Base-by-base conservation (phyloP, 1,140 invertebrate genomes). In the Spodoptera frugiperda region DNA sequence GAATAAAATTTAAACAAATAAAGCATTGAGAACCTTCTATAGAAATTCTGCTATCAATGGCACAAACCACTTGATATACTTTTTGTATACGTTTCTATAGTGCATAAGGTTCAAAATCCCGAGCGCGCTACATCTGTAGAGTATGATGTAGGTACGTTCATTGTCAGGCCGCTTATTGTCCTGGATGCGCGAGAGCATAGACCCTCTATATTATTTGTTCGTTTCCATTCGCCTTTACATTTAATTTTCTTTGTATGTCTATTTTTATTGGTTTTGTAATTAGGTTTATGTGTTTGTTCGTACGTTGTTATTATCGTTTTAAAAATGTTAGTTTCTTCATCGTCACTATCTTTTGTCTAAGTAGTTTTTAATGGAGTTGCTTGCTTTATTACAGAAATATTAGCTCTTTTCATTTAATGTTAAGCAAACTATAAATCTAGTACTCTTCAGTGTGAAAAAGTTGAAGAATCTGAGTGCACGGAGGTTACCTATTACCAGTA, bases 401-500 rank as follows among this genome's bases (percentile, higher is more conserved):
- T 17, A n/a, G 48, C 61, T 65, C 17, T 21, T 51, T 39, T 46
- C 17, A 71, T 57, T 54, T 57, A 44, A 8, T 12, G 11, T 9
- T 9, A 39, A 8, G 11, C 12, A 12, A 25, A 44, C 51, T n/a
- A 55, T 71, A 46, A 71, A 71, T 71, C 68, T 71, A n/a, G 57
- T 39, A 0, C 17, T 55, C 51, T 44, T 44, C 44, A 59, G 10
- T 44, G 4, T 61, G 55, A 73, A 73, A 73, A 73, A 49, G 39
- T 73, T 49, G 44, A 73, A 73, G 71, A 73, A 59, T 59, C 59
- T 39, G 17, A 59, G 44, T 73, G 71, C 55, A 25, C 55, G 53
- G 59, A 65, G 72, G 57, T 75, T 75, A 73, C 39, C 71, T 59
- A 73, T 73, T 73, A 73, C 49, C 14, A 39, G 48, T 65, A 63